Conservation (phyloP, 2,113 vertebrate species). For the Bos javanicus region DNA sequence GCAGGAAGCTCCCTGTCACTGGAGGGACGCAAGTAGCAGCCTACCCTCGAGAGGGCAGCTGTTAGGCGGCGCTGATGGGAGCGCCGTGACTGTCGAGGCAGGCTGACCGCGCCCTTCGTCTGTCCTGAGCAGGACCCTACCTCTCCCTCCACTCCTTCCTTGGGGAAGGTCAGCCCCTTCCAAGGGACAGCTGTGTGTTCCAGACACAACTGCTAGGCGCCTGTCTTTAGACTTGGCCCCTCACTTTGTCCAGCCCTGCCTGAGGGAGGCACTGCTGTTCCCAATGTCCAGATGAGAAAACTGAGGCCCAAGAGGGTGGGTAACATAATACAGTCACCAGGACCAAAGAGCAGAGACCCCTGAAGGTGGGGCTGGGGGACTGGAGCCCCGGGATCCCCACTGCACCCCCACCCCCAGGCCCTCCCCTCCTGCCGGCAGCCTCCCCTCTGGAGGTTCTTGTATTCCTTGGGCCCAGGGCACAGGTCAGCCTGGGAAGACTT, state of each 20-base stretch:
- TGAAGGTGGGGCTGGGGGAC: neutral
- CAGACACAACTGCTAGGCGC: neutral
- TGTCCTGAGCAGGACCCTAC: neutral
- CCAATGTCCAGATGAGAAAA: neutral
- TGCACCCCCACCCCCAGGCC: accelerated
- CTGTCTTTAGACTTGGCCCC: accelerated
- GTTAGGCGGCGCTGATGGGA: neutral
- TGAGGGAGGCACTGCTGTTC: neutral
- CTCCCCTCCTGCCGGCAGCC: neutral
- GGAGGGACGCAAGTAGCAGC: neutral
- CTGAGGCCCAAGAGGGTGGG: neutral
- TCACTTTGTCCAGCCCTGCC: accelerated
- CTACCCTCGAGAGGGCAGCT: neutral
- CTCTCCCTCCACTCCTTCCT: neutral
- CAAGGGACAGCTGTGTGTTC: neutral
- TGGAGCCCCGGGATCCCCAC: neutral
- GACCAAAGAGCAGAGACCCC: neutral
- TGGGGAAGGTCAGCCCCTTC: neutral
- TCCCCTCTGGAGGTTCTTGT: neutral
- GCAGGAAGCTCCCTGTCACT: neutral
- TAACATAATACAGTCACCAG: neutral
- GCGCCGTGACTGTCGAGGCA: neutral
- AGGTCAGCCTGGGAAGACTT: neutral
- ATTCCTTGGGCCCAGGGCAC: neutral
- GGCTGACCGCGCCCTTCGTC: neutral